Conservation (phyloP, 2,797 vertebrate genomes). For the Epinephelus coioides region DNA sequence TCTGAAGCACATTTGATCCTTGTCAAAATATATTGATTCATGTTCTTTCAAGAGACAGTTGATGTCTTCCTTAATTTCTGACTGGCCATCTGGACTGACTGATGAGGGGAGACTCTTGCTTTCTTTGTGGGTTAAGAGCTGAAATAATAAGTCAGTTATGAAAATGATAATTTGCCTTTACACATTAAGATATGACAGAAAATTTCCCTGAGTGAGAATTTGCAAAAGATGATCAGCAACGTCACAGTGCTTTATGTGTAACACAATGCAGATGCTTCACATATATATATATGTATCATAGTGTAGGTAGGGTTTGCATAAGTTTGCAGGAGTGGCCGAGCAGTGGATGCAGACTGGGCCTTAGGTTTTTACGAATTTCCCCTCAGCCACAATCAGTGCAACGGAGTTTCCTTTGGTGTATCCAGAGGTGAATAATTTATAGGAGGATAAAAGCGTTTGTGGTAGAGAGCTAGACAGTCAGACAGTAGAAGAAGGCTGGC, state of each 20-base stretch:
- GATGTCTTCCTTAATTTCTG: slow-evolving; percentile 84
- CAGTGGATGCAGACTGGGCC: slow-evolving; percentile 51
- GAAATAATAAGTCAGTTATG: slow-evolving; percentile 37
- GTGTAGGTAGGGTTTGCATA: slow-evolving; percentile 21
- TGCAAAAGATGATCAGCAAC: not conserved
- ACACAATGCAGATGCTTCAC: not conserved
- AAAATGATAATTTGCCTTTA: slow-evolving; percentile 12
- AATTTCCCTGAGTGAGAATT: not conserved
- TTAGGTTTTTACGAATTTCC: slow-evolving; percentile 80
- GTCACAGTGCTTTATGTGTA: not conserved
- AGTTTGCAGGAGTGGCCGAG: slow-evolving; percentile 37
- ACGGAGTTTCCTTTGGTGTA: slow-evolving; percentile 86
- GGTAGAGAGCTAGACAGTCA: slow-evolving; percentile 78
- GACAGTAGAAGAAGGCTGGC: slow-evolving; percentile 70
- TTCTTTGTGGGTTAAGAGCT: slow-evolving; percentile 37
- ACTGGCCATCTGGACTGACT: slow-evolving; percentile 69
- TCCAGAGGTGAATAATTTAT: slow-evolving; percentile 90
- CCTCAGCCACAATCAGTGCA: slow-evolving; percentile 87
- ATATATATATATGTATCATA: too few relatives aligned
- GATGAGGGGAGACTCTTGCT: slow-evolving; percentile 45
- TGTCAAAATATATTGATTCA: slow-evolving; percentile 88
- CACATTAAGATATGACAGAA: not conserved
- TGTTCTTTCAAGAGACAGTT: slow-evolving; percentile 78
- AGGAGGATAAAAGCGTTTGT: slow-evolving; percentile 85
- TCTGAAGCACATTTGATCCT: slow-evolving; percentile 83